Evolutionary conservation across 2,113 vertebrate genomes (phyloP).

Genomic region (Zootoca vivipara): DNA sequence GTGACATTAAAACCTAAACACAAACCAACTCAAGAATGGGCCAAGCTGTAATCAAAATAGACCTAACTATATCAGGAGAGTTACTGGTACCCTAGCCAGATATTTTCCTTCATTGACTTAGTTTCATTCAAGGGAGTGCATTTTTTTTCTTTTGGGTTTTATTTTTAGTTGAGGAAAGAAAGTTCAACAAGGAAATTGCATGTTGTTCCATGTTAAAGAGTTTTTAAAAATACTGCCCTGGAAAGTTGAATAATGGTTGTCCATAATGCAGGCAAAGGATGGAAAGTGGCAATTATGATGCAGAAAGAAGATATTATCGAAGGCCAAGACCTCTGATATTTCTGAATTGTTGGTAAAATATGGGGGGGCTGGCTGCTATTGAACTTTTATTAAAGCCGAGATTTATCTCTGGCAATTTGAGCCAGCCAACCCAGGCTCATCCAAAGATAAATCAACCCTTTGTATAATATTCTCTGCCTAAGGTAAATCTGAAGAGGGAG

Average conservation of each 20-base stretch:
- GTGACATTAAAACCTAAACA: background rate
- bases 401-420: conserved; percentile 34
- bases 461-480: conserved; percentile 33
- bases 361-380: background rate
- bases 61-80: background rate
- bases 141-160: background rate
- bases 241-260: background rate
- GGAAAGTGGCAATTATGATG: conserved; percentile 1
- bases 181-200: background rate
- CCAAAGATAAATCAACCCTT: conserved; percentile 48
- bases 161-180: background rate
- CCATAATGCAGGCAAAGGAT: background rate
- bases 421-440: conserved; percentile 4
- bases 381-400: conserved; percentile 28
- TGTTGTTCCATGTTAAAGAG: background rate
- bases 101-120: background rate
- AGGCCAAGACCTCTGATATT: conserved; percentile 10
- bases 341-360: conserved; percentile 24
- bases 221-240: background rate
- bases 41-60: background rate
- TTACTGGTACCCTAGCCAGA: background rate
- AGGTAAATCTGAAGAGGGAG: conserved; percentile 15
- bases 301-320: background rate
- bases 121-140: background rate
- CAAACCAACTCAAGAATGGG: background rate